phyloP scores from a whole-genome alignment of 1,140 invertebrate genomes.

The Aphidius ervi region DNA sequence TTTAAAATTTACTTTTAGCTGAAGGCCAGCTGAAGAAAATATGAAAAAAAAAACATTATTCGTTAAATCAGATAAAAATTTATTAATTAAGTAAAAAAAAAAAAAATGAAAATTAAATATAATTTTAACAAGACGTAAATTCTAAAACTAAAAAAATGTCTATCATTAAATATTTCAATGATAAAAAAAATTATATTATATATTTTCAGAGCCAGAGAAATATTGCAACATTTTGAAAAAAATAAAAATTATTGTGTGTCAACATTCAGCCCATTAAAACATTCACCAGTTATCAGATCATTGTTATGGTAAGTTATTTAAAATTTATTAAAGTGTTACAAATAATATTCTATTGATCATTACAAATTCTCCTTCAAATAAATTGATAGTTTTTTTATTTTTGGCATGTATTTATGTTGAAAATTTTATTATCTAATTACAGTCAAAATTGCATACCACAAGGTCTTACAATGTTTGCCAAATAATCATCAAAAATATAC shows the following conservation, averaged over 20 bases:
- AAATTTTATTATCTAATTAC: slow-evolving; percentile 13
- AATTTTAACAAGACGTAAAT: no score
- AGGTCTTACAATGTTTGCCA: neutral
- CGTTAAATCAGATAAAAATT: no score
- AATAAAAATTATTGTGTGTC: slow-evolving; percentile 49
- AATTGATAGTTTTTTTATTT: slow-evolving; percentile 10
- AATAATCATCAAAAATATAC: no score
- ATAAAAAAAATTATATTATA: slow-evolving; percentile 15
- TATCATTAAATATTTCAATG: neutral
- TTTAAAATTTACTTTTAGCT: no score
- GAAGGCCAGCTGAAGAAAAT: no score
- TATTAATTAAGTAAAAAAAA: no score
- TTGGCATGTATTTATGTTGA: neutral
- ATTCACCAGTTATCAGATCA: slow-evolving; percentile 42
- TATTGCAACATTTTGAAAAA: slow-evolving; percentile 48
- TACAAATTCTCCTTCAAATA: neutral
- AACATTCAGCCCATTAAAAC: slow-evolving; percentile 46
- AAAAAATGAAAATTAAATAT: no score
- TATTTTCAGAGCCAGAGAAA: slow-evolving; percentile 51
- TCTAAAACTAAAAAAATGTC: neutral
- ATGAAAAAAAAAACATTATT: no score
- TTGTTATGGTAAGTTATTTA: slow-evolving; percentile 46
- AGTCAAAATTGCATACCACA: slow-evolving; percentile 11
- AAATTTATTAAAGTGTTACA: no score
- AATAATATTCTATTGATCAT: neutral